Evolutionary conservation across 1,140 invertebrate species (phyloP).

Genomic region (Trichonephila clavata): DNA sequence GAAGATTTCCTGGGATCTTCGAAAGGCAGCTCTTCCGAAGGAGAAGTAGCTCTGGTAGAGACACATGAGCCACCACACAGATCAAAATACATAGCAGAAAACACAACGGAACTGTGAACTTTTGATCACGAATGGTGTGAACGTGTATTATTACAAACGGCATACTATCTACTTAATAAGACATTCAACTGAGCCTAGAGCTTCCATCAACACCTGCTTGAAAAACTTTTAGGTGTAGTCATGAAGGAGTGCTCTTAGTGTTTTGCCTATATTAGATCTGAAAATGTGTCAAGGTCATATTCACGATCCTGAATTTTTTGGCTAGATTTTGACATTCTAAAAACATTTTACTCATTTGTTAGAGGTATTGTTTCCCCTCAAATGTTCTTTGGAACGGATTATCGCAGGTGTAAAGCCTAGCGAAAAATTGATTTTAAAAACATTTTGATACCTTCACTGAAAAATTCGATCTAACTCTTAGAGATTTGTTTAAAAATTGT

Average conservation of each 20-base stretch:
- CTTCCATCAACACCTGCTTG: background rate
- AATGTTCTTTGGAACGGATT: background rate
- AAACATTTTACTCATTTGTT: background rate
- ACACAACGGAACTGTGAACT: conserved; percentile 69
- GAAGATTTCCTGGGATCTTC: conserved; percentile 48
- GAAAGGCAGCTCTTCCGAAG: conserved; percentile 5
- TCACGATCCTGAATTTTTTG: background rate
- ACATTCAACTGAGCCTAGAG: background rate
- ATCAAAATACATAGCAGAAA: conserved; percentile 65
- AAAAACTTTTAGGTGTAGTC: background rate
- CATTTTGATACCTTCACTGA: too few relatives aligned
- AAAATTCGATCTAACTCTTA: too few relatives aligned
- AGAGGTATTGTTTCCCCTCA: background rate
- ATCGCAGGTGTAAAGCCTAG: background rate
- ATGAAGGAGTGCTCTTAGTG: background rate
- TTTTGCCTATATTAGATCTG: background rate
- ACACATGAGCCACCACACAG: conserved; percentile 66
- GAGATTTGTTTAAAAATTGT: too few relatives aligned
- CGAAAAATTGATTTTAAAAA: too few relatives aligned
- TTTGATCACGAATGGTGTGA: background rate
- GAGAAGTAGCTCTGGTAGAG: conserved; percentile 68
- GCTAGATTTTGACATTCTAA: background rate
- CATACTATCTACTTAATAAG: conserved; percentile 26
- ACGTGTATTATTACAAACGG: background rate
- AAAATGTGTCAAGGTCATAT: background rate